Evolutionary conservation across 64 coral and sea anemone genomes (phyloP).

Genomic region (Montipora efflorescens): DNA sequence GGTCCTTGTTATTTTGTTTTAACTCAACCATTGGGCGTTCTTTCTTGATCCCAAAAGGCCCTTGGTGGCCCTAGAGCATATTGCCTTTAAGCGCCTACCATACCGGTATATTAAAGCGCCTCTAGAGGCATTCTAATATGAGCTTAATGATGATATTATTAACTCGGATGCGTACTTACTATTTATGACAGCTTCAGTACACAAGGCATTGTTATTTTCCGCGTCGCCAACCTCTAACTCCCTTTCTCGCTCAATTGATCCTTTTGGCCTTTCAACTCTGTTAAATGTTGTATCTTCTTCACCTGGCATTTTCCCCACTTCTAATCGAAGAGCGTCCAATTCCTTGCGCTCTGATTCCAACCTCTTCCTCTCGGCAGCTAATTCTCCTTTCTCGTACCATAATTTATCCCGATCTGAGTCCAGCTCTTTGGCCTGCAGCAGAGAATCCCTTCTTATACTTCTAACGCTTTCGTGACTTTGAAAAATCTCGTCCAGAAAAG

Average conservation of each 20-base stretch:
- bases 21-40: too few species aligned
- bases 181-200: neutral
- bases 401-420: constrained; percentile 20
- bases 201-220: neutral
- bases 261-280: neutral
- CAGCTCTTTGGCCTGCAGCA: constrained; percentile 24
- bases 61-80: too few species aligned
- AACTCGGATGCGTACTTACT: neutral
- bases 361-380: neutral
- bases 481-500: constrained; percentile 44
- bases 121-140: neutral
- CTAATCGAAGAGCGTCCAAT: neutral
- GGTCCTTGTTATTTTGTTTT: too few species aligned
- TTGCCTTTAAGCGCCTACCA: too few species aligned
- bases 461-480: constrained; percentile 33
- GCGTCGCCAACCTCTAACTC: neutral
- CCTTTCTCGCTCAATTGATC: neutral
- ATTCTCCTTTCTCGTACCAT: constrained; percentile 27
- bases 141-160: neutral
- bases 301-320: neutral
- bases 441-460: constrained; percentile 50
- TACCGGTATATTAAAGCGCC: too few species aligned
- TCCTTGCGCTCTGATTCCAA: constrained; percentile 4
- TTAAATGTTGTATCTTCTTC: neutral
- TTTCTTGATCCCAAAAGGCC: too few species aligned